Conservation (phyloP, 2,113 vertebrate species). For the Taxidea taxus region DNA sequence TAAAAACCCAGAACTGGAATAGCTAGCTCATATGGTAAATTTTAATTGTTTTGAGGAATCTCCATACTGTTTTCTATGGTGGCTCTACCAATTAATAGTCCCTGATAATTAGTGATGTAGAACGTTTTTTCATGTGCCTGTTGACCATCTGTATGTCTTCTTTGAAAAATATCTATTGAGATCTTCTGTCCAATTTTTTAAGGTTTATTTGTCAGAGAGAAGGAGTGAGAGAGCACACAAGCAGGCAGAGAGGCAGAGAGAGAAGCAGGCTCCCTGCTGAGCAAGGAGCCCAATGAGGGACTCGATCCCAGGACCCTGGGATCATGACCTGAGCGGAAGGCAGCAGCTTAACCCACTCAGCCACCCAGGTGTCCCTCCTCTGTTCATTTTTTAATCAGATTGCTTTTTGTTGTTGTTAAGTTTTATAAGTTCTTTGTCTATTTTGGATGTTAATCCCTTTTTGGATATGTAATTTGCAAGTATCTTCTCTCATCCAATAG, state of each 20-base stretch:
- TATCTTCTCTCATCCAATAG: background rate
- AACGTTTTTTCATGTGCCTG: background rate
- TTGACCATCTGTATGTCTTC: background rate
- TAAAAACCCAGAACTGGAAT: background rate
- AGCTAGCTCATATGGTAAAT: background rate
- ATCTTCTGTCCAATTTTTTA: background rate
- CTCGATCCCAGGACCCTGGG: no score
- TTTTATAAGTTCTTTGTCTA: background rate
- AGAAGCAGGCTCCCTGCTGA: no score
- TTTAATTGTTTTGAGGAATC: background rate
- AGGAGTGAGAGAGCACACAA: no score
- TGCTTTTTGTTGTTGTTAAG: background rate
- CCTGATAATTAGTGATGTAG: background rate
- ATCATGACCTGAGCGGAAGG: no score
- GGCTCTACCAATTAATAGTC: background rate
- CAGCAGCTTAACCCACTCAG: no score
- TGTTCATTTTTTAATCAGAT: background rate
- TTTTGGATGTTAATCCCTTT: background rate
- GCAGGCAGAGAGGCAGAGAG: no score
- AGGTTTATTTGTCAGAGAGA: background rate
- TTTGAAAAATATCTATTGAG: background rate
- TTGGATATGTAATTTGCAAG: background rate
- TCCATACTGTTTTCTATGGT: background rate
- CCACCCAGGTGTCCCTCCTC: background rate
- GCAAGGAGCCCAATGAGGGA: no score